Evolutionary conservation across 2,113 vertebrate genomes (phyloP), one percentile per base, ranked within the genome.

Genomic region (Chloropsis hardwickii): DNA sequence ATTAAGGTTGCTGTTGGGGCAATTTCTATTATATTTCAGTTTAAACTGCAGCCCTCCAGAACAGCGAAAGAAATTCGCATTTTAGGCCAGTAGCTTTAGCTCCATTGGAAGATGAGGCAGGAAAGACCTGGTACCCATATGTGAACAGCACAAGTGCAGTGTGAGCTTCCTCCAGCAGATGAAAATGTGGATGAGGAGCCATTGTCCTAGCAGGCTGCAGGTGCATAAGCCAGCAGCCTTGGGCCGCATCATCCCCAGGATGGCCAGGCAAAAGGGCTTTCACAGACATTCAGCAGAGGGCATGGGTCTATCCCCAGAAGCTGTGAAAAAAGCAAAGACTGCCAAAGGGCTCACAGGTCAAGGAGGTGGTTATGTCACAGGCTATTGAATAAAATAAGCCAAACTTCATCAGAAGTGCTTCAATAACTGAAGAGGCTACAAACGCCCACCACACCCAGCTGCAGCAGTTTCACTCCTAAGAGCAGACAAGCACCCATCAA

Each of bases 141-240:
- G 25, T 10, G 14, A 48, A 28, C 7, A 48, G 42, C 48, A 28
- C 2, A 4, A 92, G 23, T 31, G 24, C 28, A 54, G 29, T 0
- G 0, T 53, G 28, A 53, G 33, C 51, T 58, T 92, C 17, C 39
- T 50, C 19, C 40, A 64, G 35, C 18, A 51, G 54, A 29, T 14
- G 25, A 60, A 82, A 69, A 19, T 28, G 14, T 2, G 5, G 21
- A 35, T 1, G 5, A 79, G 1, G 2, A 72, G n/a, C 28, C 10
- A 6, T 4, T 2, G 0, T 19, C 45, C 10, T 47, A 14, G 39
- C 1, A 12, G 20, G 28, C 18, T 57, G 45, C 45, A 0, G 0
- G 20, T 50, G 54, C 22, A 67, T 44, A 71, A 78, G 20, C 2
- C 5, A 50, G 29, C 27, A 79, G 44, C 8, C 9, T 5, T 29